Evolutionary conservation across 2,797 vertebrate genomes (phyloP).

Genomic region (Tokudaia muenninki): DNA sequence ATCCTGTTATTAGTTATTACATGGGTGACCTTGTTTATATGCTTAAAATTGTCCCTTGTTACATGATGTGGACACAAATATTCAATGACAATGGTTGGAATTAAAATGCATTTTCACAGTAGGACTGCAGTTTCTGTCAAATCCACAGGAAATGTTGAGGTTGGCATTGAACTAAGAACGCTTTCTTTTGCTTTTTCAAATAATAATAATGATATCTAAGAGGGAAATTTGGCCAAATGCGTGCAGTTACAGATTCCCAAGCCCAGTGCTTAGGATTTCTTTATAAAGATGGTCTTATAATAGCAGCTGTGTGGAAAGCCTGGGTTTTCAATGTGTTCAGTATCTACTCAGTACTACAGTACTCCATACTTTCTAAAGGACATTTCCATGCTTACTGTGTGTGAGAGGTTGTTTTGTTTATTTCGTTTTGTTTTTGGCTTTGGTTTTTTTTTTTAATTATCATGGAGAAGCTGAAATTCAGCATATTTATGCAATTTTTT

Average conservation of each 20-base stretch:
- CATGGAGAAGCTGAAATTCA: background rate
- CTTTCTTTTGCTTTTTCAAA: background rate
- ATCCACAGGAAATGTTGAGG: background rate
- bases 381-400: background rate
- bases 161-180: background rate
- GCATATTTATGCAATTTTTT: background rate
- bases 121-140: background rate
- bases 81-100: background rate
- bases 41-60: constrained; percentile 3
- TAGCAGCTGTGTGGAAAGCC: background rate
- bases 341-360: background rate
- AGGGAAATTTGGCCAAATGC: background rate
- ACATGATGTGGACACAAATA: background rate
- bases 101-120: background rate
- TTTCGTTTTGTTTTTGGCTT: background rate
- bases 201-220: background rate
- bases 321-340: background rate
- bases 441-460: background rate
- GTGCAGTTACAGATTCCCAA: background rate
- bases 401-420: background rate
- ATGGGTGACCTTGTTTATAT: constrained; percentile 28
- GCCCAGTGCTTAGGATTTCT: background rate
- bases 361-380: background rate
- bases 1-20: background rate
- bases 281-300: background rate